These are phyloP conservation scores for Otolemur crassicaudatus DNA, from an alignment of 2,797 vertebrate species.

Conservation along the genomic window DNA sequence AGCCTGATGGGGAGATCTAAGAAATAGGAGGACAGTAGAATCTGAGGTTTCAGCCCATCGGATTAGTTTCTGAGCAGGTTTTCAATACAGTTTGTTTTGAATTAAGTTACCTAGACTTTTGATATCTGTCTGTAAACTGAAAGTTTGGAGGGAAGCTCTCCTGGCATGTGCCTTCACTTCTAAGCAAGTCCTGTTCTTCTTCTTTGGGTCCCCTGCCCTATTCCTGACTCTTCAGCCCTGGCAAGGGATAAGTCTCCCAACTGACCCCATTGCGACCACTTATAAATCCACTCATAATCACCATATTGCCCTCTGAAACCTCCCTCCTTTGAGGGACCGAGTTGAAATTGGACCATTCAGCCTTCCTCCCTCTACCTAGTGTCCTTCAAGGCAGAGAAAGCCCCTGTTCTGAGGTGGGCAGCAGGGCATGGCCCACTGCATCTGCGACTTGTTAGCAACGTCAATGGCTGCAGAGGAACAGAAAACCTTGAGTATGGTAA, in stretches of 20 bases:
- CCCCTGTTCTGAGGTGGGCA: slow-evolving; percentile 30
- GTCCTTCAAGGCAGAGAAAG: slow-evolving; percentile 7
- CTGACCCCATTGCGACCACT: neutral
- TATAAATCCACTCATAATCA: neutral
- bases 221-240: neutral
- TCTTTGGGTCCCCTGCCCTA: neutral
- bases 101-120: neutral
- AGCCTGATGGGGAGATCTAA: neutral
- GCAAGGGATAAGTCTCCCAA: neutral
- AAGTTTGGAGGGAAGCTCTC: neutral
- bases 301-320: neutral
- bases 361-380: neutral
- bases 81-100: slow-evolving; percentile 12
- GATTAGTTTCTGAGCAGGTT: neutral
- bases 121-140: neutral
- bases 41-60: neutral
- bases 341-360: neutral
- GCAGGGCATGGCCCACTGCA: slow-evolving; percentile 31
- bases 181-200: neutral
- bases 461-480: slow-evolving; percentile 70
- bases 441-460: slow-evolving; percentile 81
- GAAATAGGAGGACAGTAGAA: neutral
- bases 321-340: neutral
- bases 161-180: neutral
- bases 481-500: slow-evolving; percentile 73